These are phyloP conservation scores for Erynnis tages DNA, from an alignment of 2,888 invertebrate species.

Conservation along the genomic window DNA sequence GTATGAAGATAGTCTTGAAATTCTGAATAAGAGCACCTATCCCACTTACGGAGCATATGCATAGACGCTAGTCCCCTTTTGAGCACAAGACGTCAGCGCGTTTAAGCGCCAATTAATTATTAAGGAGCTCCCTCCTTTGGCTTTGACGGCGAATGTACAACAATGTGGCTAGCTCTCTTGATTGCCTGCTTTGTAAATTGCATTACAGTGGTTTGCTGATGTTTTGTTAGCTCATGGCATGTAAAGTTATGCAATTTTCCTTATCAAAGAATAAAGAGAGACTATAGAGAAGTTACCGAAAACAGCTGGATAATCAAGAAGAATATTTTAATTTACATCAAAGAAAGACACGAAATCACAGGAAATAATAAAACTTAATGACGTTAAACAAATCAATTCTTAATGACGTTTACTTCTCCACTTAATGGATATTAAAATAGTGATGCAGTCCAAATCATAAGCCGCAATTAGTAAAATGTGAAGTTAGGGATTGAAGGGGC, in stretches of 20 bases:
- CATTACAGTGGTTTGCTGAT: slow-evolving; percentile 58
- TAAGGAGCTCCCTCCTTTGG: slow-evolving; percentile 74
- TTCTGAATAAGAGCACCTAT: slow-evolving; percentile 27
- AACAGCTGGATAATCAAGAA: no score
- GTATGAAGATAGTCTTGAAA: slow-evolving; percentile 22
- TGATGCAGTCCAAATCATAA: slow-evolving; percentile 46
- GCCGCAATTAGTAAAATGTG: slow-evolving; percentile 59
- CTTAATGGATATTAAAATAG: slow-evolving; percentile 41
- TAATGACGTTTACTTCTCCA: slow-evolving; percentile 1
- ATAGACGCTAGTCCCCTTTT: slow-evolving; percentile 65
- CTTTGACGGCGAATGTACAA: slow-evolving; percentile 74
- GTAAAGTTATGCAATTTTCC: slow-evolving; percentile 23
- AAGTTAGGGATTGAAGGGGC: slow-evolving; percentile 58
- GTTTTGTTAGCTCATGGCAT: slow-evolving; percentile 37
- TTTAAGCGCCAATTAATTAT: slow-evolving; percentile 80
- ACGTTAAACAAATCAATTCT: not conserved
- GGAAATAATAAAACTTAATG: no score
- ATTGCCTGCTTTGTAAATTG: slow-evolving; percentile 76
- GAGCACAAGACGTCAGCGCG: slow-evolving; percentile 74
- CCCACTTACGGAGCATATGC: slow-evolving; percentile 57
- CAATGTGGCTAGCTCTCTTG: slow-evolving; percentile 73
- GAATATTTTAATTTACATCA: no score
- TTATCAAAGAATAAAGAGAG: not conserved
- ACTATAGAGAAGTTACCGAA: not conserved
- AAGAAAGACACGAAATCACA: no score